phyloP scores from a whole-genome alignment of 2,113 vertebrate genomes.

The Nematolebias whitei region DNA sequence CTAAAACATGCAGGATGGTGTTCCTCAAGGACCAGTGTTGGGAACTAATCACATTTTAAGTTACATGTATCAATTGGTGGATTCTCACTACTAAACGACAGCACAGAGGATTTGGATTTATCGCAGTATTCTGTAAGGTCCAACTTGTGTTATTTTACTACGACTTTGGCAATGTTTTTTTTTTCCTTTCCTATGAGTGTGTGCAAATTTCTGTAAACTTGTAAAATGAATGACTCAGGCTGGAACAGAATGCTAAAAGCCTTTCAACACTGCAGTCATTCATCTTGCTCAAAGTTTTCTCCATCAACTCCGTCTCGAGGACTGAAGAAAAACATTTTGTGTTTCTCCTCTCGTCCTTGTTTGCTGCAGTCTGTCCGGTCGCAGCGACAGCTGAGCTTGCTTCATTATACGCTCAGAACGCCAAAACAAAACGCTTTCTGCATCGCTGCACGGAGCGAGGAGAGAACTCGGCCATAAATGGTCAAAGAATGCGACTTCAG shows the following conservation, averaged over 20 bases:
- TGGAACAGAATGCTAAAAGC: background rate
- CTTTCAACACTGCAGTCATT: background rate
- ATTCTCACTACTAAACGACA: too few species aligned
- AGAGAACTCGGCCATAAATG: slow-evolving; percentile 39
- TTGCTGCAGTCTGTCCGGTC: background rate
- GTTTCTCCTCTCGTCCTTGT: background rate
- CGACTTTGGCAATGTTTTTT: background rate
- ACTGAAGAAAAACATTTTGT: slow-evolving; percentile 4
- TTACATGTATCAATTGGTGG: too few species aligned
- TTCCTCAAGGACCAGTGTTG: too few species aligned
- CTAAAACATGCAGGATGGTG: too few species aligned
- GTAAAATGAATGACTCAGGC: background rate
- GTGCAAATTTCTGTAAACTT: background rate
- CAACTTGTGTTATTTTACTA: too few species aligned
- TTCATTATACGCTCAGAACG: slow-evolving; percentile 18
- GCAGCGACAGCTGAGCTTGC: slow-evolving; percentile 28
- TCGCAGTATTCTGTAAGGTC: too few species aligned
- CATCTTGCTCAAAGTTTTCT: background rate
- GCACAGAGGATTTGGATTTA: too few species aligned
- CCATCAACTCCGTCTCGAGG: background rate
- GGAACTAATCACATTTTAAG: too few species aligned
- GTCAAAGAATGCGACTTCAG: slow-evolving; percentile 32
- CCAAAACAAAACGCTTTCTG: slow-evolving; percentile 24
- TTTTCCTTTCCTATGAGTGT: background rate
- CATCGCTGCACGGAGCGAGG: slow-evolving; percentile 7